Base-by-base conservation (phyloP, 2,888 invertebrate genomes). In the Trisateles emortualis region DNA sequence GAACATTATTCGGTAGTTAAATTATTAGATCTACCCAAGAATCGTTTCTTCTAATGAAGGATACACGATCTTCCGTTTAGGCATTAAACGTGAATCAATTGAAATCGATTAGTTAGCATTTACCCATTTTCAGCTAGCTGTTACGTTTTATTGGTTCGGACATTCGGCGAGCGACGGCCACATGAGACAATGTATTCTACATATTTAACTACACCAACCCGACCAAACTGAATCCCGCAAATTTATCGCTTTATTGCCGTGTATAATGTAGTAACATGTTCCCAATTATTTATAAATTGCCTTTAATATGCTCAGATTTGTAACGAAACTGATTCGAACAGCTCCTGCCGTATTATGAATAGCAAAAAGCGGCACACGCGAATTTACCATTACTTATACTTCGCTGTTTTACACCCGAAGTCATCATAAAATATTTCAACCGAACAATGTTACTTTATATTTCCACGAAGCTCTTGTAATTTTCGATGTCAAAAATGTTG, bases 301-400 rank as follows among this genome's bases (percentile, higher is more conserved):
- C 24, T 40, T 32, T 49, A 50, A 45, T 54, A 43, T 24, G 58
- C 47, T 53, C 45, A 54, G 39, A 53, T 60, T 64, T 68, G 45
- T 66, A 58, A 45, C 47, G 42, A 59, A 64, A 57, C 51, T 72
- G 64, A 65, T 72, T 73, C 66, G 66, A 58, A 62, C 57, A 61
- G 57, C 65, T 60, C 65, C 68, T 64, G 51, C 46, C 59, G 52
- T 56, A 72, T 76, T 72, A 78, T 66, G 64, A 76, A 79, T 76
- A 72, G 62, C 52, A 68, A 68, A 55, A 55, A 60, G 64, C 60
- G 36, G 46, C 53, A 64, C 83, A 83, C 80, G 84, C 81, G 55
- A 85, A 70, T 54, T 17, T 62, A 68, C 61, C 73, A 80, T 82
- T 80, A 79, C 61, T 72, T 56, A 64, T 44, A 54, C 8, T 26